phyloP scores from a whole-genome alignment of 2,888 invertebrate genomes.

The Aquatica leii region DNA sequence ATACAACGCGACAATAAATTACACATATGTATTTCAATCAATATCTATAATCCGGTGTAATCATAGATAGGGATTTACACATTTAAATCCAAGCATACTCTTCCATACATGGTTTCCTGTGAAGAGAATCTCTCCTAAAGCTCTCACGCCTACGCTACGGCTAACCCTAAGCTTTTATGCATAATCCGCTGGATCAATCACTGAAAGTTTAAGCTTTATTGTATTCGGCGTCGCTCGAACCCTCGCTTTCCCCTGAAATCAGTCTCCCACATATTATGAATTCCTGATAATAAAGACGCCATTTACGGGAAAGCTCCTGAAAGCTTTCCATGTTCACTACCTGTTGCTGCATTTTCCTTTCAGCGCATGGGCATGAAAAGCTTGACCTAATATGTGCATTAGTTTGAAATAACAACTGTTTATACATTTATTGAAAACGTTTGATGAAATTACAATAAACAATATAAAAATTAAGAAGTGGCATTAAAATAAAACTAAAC shows the following conservation, averaged over 20 bases:
- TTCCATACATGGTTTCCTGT: slow-evolving; percentile 31
- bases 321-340: slow-evolving; percentile 33
- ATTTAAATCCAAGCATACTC: slow-evolving; percentile 10
- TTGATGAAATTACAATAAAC: too few relatives aligned
- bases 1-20: too few relatives aligned
- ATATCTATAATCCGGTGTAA: slow-evolving; percentile 2
- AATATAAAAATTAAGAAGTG: too few relatives aligned
- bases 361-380: too few relatives aligned
- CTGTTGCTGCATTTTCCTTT: slow-evolving; percentile 20
- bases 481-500: too few relatives aligned
- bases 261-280: slow-evolving; percentile 40
- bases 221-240: slow-evolving; percentile 39
- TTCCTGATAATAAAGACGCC: slow-evolving; percentile 47
- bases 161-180: slow-evolving; percentile 24
- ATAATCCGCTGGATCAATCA: slow-evolving; percentile 38
- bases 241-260: slow-evolving; percentile 46
- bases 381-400: too few relatives aligned
- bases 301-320: slow-evolving; percentile 49
- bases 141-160: slow-evolving; percentile 33
- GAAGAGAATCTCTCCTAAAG: slow-evolving; percentile 33
- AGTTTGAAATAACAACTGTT: too few relatives aligned
- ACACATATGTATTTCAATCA: too few relatives aligned
- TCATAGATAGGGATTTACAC: neutral
- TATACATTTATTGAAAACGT: too few relatives aligned
- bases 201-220: slow-evolving; percentile 33